Conservation (phyloP, 2,888 invertebrate genomes). For the Clunio marinus region DNA sequence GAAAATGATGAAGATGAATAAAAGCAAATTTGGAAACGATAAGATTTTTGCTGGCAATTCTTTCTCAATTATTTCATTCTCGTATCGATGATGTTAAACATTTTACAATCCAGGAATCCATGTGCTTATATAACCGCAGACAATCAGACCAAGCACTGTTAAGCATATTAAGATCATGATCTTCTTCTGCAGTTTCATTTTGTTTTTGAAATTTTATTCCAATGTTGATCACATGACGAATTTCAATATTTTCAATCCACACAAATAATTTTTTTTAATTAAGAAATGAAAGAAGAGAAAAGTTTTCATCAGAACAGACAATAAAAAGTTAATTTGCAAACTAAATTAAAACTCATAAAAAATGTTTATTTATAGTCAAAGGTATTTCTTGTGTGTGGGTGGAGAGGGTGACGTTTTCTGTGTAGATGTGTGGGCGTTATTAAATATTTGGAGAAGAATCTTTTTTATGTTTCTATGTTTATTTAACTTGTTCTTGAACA, state of each 20-base stretch:
- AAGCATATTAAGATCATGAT: slow-evolving; percentile 89
- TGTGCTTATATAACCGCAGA: slow-evolving; percentile 65
- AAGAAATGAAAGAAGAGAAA: neutral
- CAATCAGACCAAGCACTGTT: slow-evolving; percentile 74
- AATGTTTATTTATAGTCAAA: too few species aligned
- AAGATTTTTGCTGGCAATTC: too few species aligned
- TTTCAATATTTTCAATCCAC: neutral
- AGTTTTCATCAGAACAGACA: neutral
- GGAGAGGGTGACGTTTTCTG: too few species aligned
- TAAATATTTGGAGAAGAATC: too few species aligned
- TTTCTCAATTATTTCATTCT: neutral
- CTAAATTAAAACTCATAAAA: too few species aligned
- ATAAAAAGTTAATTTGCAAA: neutral
- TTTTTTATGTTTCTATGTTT: too few species aligned
- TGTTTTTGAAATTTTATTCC: slow-evolving; percentile 14
- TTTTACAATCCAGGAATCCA: slow-evolving; percentile 37
- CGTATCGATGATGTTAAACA: neutral
- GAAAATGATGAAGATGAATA: too few species aligned
- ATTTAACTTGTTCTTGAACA: too few species aligned
- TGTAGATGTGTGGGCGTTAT: too few species aligned
- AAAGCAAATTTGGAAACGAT: too few species aligned
- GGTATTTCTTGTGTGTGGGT: too few species aligned
- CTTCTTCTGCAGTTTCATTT: slow-evolving; percentile 74
- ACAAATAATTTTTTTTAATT: neutral
- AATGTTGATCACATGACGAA: too few species aligned